Conservation (phyloP, 1,140 invertebrate species). For the Olivierus martensii region DNA sequence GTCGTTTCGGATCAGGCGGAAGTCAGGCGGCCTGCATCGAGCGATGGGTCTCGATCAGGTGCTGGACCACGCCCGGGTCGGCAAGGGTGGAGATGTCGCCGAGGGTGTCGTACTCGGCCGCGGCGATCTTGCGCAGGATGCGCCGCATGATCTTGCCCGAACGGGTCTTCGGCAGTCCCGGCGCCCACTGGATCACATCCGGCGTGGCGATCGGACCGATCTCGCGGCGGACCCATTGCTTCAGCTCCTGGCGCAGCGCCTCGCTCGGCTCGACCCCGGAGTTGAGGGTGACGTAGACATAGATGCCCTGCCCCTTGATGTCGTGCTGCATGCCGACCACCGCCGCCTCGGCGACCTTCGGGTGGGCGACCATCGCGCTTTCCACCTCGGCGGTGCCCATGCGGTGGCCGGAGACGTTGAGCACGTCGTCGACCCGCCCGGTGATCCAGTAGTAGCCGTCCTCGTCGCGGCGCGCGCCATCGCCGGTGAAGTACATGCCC, state of each 20-base stretch:
- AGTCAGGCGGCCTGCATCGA: too few relatives aligned
- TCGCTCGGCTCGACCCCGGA: conserved; percentile 32
- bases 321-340: conserved; percentile 85
- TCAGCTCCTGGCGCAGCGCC: conserved; percentile 52
- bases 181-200: conserved; percentile 83
- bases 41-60: too few relatives aligned
- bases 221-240: conserved; percentile 28
- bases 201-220: conserved; percentile 95
- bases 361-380: conserved; percentile 70
- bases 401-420: conserved; percentile 94
- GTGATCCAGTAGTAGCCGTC: conserved; percentile 97
- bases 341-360: conserved; percentile 75
- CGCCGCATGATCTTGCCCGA: conserved; percentile 98
- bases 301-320: conserved; percentile 90
- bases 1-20: too few relatives aligned
- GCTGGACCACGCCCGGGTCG: too few relatives aligned
- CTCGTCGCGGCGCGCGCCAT: conserved; percentile 79
- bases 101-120: conserved; percentile 67
- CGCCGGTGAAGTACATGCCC: conserved; percentile 93
- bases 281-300: conserved; percentile 87
- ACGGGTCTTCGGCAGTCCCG: conserved; percentile 86
- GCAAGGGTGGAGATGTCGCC: conserved; percentile 87
- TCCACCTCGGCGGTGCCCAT: conserved; percentile 92
- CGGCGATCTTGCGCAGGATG: conserved; percentile 81
- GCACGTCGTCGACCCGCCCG: conserved; percentile 92